These are phyloP conservation scores for Dipodomys merriami DNA, from an alignment of 2,113 vertebrate species.

Conservation along the genomic window DNA sequence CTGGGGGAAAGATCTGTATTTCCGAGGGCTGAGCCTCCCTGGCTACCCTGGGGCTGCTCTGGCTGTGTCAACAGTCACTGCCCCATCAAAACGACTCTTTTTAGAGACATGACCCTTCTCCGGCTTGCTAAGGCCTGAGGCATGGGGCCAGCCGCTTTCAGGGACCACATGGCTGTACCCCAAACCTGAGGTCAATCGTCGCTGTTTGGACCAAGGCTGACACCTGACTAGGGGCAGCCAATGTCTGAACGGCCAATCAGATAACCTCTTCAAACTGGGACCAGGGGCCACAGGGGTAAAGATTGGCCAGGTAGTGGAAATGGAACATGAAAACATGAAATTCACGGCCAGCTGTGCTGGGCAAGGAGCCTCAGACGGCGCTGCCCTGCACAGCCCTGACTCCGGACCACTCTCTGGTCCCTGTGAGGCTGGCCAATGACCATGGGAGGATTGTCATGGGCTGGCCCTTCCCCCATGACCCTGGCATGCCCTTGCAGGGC, in stretches of 20 bases:
- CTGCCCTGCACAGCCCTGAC: too few species aligned
- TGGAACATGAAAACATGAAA: not conserved
- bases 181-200: not conserved
- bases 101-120: not conserved
- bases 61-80: not conserved
- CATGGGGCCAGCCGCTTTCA: too few species aligned
- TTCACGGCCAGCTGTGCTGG: not conserved
- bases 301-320: not conserved
- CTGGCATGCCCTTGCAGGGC: not conserved
- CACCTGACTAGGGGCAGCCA: not conserved
- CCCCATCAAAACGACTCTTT: not conserved
- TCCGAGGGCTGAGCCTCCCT: not conserved
- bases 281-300: not conserved
- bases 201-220: not conserved
- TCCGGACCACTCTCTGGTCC: not conserved
- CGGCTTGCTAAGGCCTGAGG: not conserved
- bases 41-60: not conserved
- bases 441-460: fast-evolving
- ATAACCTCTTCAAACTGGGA: not conserved
- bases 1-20: too few species aligned
- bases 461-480: not conserved
- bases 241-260: not conserved
- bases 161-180: not conserved
- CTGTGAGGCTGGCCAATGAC: not conserved
- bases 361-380: not conserved